These are phyloP conservation scores for Nesogale talazaci DNA, from an alignment of 2,113 vertebrate genomes.

Conservation along the genomic window DNA sequence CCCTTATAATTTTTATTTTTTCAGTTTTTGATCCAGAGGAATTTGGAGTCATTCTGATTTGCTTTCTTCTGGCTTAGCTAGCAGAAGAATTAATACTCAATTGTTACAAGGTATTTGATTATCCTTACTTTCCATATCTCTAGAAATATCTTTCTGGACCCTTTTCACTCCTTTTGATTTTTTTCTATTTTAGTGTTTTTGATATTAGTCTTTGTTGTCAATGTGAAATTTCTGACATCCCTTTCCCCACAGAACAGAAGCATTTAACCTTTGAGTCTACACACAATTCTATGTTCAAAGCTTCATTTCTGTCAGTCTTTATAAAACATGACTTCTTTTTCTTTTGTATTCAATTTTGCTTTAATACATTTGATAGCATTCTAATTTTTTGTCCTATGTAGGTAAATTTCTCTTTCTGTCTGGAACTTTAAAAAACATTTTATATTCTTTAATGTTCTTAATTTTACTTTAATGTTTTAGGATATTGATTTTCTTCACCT, in stretches of 20 bases:
- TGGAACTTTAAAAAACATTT: background rate
- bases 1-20: background rate
- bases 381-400: background rate
- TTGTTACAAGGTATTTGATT: background rate
- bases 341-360: background rate
- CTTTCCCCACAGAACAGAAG: background rate
- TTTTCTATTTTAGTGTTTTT: background rate
- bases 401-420: slow-evolving; percentile 12
- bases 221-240: background rate
- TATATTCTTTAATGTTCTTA: slow-evolving; percentile 26
- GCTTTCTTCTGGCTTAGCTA: background rate
- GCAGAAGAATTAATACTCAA: background rate
- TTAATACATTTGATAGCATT: slow-evolving; percentile 11
- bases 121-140: background rate
- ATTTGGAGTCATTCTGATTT: background rate
- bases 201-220: background rate
- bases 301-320: slow-evolving; percentile 29
- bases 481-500: background rate
- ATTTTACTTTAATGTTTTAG: background rate
- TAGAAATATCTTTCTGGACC: background rate
- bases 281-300: background rate
- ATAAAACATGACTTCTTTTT: background rate
- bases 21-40: too few relatives aligned
- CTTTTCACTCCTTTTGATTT: background rate
- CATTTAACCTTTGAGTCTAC: background rate